These are phyloP conservation scores for Cordylochernes scorpioides DNA, from an alignment of 2,888 invertebrate genomes.

Conservation along the genomic window DNA sequence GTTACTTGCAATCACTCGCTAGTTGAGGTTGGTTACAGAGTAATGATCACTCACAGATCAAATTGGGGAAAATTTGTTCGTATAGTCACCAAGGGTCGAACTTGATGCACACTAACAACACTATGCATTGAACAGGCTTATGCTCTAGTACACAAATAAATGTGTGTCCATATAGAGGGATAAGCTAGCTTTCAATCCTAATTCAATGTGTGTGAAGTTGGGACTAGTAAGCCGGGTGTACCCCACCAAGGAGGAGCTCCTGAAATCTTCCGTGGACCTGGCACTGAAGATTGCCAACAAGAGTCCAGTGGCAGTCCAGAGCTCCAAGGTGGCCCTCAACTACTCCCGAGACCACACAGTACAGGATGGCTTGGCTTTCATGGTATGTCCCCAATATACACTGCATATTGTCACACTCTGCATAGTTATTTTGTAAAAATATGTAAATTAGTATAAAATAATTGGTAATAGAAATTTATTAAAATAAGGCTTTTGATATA, in stretches of 20 bases:
- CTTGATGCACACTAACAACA: too few species aligned
- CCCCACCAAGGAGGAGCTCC: slow-evolving; percentile 38
- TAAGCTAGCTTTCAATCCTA: too few species aligned
- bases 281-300: slow-evolving; percentile 55
- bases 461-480: too few species aligned
- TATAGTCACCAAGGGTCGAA: too few species aligned
- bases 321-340: slow-evolving; percentile 51
- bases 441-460: too few species aligned
- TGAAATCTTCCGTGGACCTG: slow-evolving; percentile 40
- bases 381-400: slow-evolving; percentile 34
- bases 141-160: slow-evolving; percentile 1
- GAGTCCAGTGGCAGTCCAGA: slow-evolving; percentile 83
- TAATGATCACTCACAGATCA: too few species aligned
- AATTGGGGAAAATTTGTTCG: too few species aligned
- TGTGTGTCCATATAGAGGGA: slow-evolving; percentile 28
- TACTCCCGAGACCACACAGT: slow-evolving; percentile 67
- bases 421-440: neutral
- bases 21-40: too few species aligned
- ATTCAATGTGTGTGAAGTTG: too few species aligned
- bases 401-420: neutral
- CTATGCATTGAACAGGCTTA: slow-evolving; percentile 3
- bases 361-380: slow-evolving; percentile 60
- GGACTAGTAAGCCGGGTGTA: slow-evolving; percentile 59
- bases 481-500: too few species aligned
- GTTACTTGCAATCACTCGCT: too few species aligned